Conservation (phyloP, 2,113 vertebrate species). For the Crotalus tigris region DNA sequence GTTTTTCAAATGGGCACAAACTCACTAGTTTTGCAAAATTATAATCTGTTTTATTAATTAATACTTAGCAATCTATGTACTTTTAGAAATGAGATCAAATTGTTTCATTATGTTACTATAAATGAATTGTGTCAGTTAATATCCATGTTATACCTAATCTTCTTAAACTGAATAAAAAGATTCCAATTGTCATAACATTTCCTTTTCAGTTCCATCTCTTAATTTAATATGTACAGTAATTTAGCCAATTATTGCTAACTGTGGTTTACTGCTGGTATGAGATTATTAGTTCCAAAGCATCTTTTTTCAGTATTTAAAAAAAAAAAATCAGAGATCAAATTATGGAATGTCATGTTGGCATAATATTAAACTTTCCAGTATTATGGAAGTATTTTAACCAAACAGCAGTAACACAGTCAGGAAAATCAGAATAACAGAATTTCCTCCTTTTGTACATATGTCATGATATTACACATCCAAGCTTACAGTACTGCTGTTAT, state of each 20-base stretch:
- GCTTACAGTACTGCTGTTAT: background rate
- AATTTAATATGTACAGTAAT: background rate
- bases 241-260: conserved; percentile 2
- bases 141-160: background rate
- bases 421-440: background rate
- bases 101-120: background rate
- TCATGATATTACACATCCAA: background rate
- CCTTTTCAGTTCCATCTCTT: background rate
- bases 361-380: background rate
- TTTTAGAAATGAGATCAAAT: background rate
- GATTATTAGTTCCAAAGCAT: background rate
- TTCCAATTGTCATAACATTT: background rate
- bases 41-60: background rate
- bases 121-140: background rate
- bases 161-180: background rate
- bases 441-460: background rate
- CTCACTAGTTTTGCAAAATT: background rate
- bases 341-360: background rate
- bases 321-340: background rate
- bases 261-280: background rate
- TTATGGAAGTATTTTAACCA: background rate
- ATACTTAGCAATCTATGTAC: background rate
- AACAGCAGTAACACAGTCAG: background rate
- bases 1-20: background rate
- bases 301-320: background rate